These are phyloP conservation scores for Phortica okadai DNA, from an alignment of 2,888 invertebrate genomes.

Conservation along the genomic window DNA sequence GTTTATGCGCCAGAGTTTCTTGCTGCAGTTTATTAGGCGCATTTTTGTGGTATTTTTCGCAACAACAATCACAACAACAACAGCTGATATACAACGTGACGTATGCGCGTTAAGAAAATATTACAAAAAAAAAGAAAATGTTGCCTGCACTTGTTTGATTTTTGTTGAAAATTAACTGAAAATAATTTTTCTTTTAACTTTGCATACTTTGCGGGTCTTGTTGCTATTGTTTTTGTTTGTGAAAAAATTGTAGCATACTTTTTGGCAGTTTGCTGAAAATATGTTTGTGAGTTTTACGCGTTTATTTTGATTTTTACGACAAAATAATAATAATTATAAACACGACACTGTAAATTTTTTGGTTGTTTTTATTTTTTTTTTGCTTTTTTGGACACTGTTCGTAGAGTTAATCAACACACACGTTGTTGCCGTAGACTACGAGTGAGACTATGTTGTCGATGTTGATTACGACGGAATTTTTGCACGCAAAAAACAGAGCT, in stretches of 20 bases:
- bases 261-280: background rate
- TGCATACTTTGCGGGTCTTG: background rate
- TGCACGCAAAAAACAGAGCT: constrained; percentile 52
- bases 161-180: background rate
- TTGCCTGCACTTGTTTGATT: constrained; percentile 11
- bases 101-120: background rate
- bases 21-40: constrained; percentile 5
- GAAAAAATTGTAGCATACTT: background rate
- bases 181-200: background rate
- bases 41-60: background rate
- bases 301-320: background rate
- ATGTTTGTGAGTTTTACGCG: background rate
- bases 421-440: constrained; percentile 13
- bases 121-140: background rate
- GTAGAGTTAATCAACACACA: background rate
- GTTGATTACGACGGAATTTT: constrained; percentile 30
- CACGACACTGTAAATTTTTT: background rate
- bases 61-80: background rate
- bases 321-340: too few species aligned
- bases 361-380: constrained; percentile 17
- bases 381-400: background rate
- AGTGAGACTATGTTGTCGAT: constrained; percentile 1
- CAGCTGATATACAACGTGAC: constrained; percentile 8
- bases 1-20: background rate
- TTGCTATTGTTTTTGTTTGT: background rate